These are phyloP conservation scores for Myrmophylax atrothorax DNA, from an alignment of 2,113 vertebrate genomes.

Conservation along the genomic window DNA sequence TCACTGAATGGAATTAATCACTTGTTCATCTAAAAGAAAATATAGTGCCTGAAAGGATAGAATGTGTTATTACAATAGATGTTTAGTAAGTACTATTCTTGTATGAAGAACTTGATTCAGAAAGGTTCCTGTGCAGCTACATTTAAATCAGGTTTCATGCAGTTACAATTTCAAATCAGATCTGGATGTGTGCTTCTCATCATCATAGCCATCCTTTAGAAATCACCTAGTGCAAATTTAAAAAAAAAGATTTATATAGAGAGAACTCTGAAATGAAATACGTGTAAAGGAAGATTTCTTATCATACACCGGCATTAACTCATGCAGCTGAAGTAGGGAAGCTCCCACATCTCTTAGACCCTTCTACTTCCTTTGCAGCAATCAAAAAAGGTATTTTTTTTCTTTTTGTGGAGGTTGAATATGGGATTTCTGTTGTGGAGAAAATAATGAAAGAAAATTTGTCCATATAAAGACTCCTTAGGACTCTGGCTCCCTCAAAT, in stretches of 20 bases:
- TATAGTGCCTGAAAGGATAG: neutral
- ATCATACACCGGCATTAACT: neutral
- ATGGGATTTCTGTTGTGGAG: neutral
- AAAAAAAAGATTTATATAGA: neutral
- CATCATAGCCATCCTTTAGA: neutral
- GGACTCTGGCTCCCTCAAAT: neutral
- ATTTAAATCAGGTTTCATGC: neutral
- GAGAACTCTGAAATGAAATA: neutral
- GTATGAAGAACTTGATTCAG: neutral
- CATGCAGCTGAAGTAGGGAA: neutral
- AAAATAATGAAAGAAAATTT: neutral
- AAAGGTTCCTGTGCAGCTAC: neutral
- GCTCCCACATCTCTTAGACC: neutral
- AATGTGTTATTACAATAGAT: neutral
- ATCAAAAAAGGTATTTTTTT: neutral
- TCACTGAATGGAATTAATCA: neutral
- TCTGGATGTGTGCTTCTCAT: neutral
- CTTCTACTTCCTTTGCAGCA: neutral
- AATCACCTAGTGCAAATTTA: neutral
- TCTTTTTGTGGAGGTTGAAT: neutral
- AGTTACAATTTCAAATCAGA: neutral
- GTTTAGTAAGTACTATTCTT: neutral
- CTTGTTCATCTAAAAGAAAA: neutral
- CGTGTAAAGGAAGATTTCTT: neutral
- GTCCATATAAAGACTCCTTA: neutral